Base-by-base conservation (phyloP, 1,140 invertebrate species). In the Anastatus disparis region DNA sequence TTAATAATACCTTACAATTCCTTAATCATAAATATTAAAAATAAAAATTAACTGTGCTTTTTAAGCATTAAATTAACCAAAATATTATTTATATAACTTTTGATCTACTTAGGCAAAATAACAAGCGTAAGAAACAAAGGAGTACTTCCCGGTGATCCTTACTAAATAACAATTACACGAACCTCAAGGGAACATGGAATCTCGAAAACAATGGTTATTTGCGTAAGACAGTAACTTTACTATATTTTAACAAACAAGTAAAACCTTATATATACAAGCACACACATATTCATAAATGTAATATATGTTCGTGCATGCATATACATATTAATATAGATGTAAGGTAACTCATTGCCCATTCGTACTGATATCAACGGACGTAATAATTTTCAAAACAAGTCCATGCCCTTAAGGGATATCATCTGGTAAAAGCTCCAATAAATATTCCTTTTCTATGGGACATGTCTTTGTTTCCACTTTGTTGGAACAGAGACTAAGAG, bases 301-400 rank as follows among this genome's bases (percentile, higher is more conserved):
- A n/a, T n/a, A n/a, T n/a, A n/a, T n/a, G n/a, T n/a, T n/a, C n/a
- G 31, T 40, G 17, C 59, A 7, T 48, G 8, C 13, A 29, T 13
- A 48, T 24, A 62, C 22, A 38, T 15, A 4, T n/a, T n/a, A 20
- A 12, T 27, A 3, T 24, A 26, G 35, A 24, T 20, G 2, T 7
- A 63, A 20, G 4, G 55, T 15, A 52, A 53, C 31, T 53, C 24
- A 52, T 53, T 44, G n/a, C 52, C 20, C 64, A 58, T 46, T 67
- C 65, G 42, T 67, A 58, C 53, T 58, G 40, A 67, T 67, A 58
- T 44, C 53, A 52, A 15, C 44, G 66, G 56, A 61, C 22, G 58
- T 55, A 55, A 70, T 70, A 62, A 70, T 70, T 70, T 70, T 44
- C 46, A 38, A 42, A 17, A 31, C 26, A 52, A 69, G 46, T 61